A percentile compares a stretch with the other conserved stretches of the same genome.
Conservation (phyloP, 2,797 vertebrate genomes). For the Sylvia borin region DNA sequence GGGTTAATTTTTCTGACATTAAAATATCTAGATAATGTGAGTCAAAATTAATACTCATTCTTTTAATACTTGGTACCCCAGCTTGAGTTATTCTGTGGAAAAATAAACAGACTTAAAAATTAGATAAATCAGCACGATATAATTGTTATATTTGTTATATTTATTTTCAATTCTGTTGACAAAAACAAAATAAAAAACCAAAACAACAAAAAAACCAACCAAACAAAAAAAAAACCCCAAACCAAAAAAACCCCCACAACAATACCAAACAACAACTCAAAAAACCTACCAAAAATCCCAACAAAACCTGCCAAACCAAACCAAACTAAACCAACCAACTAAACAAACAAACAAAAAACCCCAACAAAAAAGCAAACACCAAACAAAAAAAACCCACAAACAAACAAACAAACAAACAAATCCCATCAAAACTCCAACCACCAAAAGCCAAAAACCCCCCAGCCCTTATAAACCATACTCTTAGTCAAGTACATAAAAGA, state of each 20-base stretch:
- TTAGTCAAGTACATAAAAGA: not conserved
- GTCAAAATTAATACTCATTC: not conserved
- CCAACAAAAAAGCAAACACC: too few relatives aligned
- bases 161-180: not conserved
- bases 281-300: too few relatives aligned
- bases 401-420: too few relatives aligned
- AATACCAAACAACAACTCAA: too few relatives aligned
- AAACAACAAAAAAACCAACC: not conserved
- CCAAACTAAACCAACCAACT: not conserved
- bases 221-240: not conserved
- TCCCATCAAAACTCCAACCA: not conserved
- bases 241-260: not conserved
- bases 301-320: not conserved
- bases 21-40: not conserved
- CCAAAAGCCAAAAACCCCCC: accelerated
- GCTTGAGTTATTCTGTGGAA: not conserved
- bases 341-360: too few relatives aligned
- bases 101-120: not conserved
- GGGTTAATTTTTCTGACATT: not conserved
- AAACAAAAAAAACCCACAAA: not conserved
- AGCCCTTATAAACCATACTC: not conserved
- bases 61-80: not conserved
- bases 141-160: not conserved
- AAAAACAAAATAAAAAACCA: not conserved
- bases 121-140: not conserved